Base-by-base conservation (phyloP, 1,140 invertebrate species). In the Xylocopa sonorina region DNA sequence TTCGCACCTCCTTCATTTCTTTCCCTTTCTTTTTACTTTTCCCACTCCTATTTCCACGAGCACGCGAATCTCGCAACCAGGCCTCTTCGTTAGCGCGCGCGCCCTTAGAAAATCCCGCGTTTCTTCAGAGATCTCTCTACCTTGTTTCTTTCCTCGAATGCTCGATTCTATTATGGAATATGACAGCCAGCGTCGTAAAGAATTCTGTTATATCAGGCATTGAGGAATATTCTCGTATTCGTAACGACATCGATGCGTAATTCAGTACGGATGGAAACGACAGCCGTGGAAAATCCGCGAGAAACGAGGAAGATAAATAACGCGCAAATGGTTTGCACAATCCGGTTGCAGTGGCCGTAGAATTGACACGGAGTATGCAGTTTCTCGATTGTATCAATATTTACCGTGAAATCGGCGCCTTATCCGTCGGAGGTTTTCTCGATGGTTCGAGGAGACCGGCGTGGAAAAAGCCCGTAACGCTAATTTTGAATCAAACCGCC, bases 31-130 rank as follows among this genome's bases (percentile, higher is more conserved):
- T 43, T 24, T 27, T 57, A 9, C 24, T 34, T 24, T 32, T 48
- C 27, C 34, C 24, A 32, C 48, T 51, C 27, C 32, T 63, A 60
- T 50, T 29, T 62, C 46, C n/a, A 34, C 58, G 32, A 18, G 32
- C 21, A 27, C 24, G n/a, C 58, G 58, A 18, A 43, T 64, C 63
- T 73, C 62, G 34, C 38, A 81, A 53, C 41, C 14, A 12, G 16
- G 48, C 41, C n/a, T 24, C 62, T 62, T 82, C 72, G 46, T 57
- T 76, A 66, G 38, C 48, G n/a, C 51, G 29, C 69, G 32, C 12
- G 48, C 68, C 32, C 38, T 63, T 63, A 18, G 60, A 41, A 63
- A 41, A 63, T 10, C 62, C 16, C 14, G 1, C 18, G 55, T 10
- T 14, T 21, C 32, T 14, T 5, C n/a, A 4, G 21, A 16, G 18